Base-by-base conservation (phyloP, 2,888 invertebrate species). In the Labia minor region DNA sequence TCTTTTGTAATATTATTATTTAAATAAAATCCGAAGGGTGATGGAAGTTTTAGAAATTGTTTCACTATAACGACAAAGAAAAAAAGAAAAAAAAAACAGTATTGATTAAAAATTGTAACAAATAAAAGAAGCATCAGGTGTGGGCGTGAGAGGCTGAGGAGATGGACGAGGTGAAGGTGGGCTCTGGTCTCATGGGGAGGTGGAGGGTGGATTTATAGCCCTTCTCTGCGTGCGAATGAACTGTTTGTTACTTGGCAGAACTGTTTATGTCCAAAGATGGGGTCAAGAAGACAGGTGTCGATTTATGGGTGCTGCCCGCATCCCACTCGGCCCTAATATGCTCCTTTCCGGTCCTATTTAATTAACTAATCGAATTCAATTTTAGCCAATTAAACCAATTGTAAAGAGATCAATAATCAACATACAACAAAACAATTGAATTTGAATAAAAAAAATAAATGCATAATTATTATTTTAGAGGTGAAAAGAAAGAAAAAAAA, bases 61-160 rank as follows among this genome's bases (percentile, higher is more conserved):
- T n/a, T n/a, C n/a, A n/a, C n/a, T n/a, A n/a, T n/a, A n/a, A n/a
- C n/a, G n/a, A n/a, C n/a, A n/a, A n/a, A n/a, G n/a, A n/a, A n/a
- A n/a, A n/a, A n/a, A n/a, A n/a, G n/a, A n/a, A n/a, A n/a, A n/a
- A 33, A 49, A 49, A 49, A 49, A 16, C 14, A 49, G 49, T 49
- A 49, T 49, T 49, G 49, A 49, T 49, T 49, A 49, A 49, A 49
- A 49, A 49, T 49, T 49, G 49, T 16, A 49, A 14, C 49, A 49
- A 49, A 49, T 49, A 49, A 16, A 49, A 49, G 16, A 49, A 49
- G 49, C 49, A 49, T 49, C 49, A 49, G 49, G 49, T 49, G 49
- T 49, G 49, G 16, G 26, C 26, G 26, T 26, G 26, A 26, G 26
- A 26, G 26, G 8, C 26, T 26, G 4, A 6, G 8, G 26, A 26